These are phyloP conservation scores for Falcaria lacertinaria DNA, from an alignment of 2,888 invertebrate genomes.

Conservation along the genomic window DNA sequence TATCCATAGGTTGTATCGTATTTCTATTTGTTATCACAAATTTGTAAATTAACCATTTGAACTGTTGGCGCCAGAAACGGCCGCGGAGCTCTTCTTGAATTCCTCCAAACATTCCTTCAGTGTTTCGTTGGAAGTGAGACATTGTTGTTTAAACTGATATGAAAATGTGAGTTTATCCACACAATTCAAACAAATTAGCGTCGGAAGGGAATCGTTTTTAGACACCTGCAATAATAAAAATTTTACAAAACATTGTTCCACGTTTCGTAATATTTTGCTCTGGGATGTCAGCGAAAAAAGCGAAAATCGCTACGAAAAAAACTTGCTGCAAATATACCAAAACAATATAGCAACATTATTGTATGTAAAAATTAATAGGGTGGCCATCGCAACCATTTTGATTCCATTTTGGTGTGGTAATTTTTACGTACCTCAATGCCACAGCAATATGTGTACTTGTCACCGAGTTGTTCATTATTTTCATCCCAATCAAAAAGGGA, in stretches of 20 bases:
- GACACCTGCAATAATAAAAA: constrained; percentile 50
- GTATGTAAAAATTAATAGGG: constrained; percentile 69
- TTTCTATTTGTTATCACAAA: too few species aligned
- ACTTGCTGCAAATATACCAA: constrained; percentile 51
- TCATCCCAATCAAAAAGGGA: constrained; percentile 78
- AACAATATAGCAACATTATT: constrained; percentile 76
- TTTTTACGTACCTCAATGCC: constrained; percentile 74
- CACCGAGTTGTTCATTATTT: constrained; percentile 76
- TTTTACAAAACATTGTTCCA: constrained; percentile 7
- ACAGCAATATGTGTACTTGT: constrained; percentile 72
- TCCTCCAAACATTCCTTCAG: constrained; percentile 72
- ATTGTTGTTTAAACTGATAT: constrained; percentile 74
- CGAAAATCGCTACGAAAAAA: constrained; percentile 37
- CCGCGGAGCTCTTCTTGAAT: constrained; percentile 62
- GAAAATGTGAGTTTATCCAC: constrained; percentile 71
- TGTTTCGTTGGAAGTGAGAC: constrained; percentile 68
- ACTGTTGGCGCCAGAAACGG: constrained; percentile 39
- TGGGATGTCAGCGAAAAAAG: constrained; percentile 73
- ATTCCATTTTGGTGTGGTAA: constrained; percentile 73
- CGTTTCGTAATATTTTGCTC: constrained; percentile 27
- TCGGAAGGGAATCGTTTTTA: constrained; percentile 69
- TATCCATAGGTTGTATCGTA: too few species aligned
- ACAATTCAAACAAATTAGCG: constrained; percentile 71
- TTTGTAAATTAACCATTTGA: constrained; percentile 41
- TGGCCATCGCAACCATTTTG: constrained; percentile 80